Base-by-base conservation (phyloP, 2,888 invertebrate genomes). In the Slavum lentiscoides region DNA sequence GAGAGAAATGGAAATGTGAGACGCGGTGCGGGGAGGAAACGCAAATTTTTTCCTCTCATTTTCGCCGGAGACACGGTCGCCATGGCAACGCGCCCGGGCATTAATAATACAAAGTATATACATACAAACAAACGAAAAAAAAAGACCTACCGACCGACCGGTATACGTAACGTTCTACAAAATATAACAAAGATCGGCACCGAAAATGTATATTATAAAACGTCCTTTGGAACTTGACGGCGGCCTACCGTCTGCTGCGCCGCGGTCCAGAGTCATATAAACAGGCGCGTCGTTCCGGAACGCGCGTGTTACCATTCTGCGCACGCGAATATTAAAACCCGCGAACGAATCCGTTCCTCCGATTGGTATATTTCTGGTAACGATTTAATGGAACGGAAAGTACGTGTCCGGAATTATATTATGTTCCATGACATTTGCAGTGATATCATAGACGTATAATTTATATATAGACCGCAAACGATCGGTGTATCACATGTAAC, bases 31-130 rank as follows among this genome's bases (percentile, higher is more conserved):
- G 61, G 69, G 77, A 64, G 64, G 62, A 80, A 80, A 80, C 77
- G 77, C 77, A 80, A 80, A 80, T 80, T 80, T 77, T 80, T 80
- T 80, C 77, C 70, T 80, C 70, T 80, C 77, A 80, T 80, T 80
- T 80, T 80, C 70, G 70, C 77, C 55, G 77, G 77, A 70, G 77
- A 80, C 77, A 64, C 70, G 77, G 62, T 80, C 70, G 69, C 49
- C 70, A 62, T 80, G 70, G 77, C 62, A 80, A 80, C 77, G 70
- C 62, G 70, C 77, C 77, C 77, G 77, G 77, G 77, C 77, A 80
- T 80, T 80, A 80, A 80, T 80, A 80, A 80, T 80, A 70, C 70
- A 70, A 53, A 70, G 70, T 62, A 64, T 64, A 70, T 70, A 39
- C 21, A 70, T n/a, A 64, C 17, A 55, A 19, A 23, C 15, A 72